Evolutionary conservation across 2,797 vertebrate genomes (phyloP), one percentile per base, ranked within the genome.

Genomic region (Oreonectes daqikongensis): DNA sequence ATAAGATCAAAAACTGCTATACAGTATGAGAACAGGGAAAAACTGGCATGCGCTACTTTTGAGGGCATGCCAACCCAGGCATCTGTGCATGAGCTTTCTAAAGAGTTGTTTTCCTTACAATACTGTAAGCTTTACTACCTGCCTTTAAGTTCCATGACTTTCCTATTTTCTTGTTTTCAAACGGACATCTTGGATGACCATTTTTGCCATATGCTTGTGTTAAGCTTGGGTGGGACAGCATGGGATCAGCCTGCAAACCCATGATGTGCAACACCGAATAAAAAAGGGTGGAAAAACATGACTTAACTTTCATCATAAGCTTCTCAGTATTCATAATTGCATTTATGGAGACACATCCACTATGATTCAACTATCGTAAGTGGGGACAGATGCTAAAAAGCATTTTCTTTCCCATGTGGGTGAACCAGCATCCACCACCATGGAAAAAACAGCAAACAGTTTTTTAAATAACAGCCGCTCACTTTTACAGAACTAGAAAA

Each of bases 361-460:
- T 35, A 35, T 61, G 59, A 61, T 61, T 61, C 59, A 61, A 35
- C 59, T 35, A 61, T n/a, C 59, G 10, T 61, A 61, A 61, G 30
- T 61, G 18, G n/a, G 28, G 59, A 35, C 59, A 35, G 30, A 61
- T 61, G 59, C 28, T 61, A 20, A 11, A 65, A 42, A 40, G 38
- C 20, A 65, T 35, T 40, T 44, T 12, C 12, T 65, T 44, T 65
- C 42, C 38, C 57, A 44, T 52, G 14, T 28, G 22, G 57, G 57
- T 8, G 35, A 70, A 70, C 26, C 52, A 35, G 42, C 48, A 67
- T 30, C 50, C 17, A 57, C 57, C 32, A 72, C 35, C 38, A 59
- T 53, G 48, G 20, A 59, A 40, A 40, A 48, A 79, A 79, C 68
- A 78, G 42, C 77, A 82, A 76, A 71, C 71, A 76, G 78, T 40